Conservation (phyloP, 2,113 vertebrate genomes). For the Psettodes erumei region DNA sequence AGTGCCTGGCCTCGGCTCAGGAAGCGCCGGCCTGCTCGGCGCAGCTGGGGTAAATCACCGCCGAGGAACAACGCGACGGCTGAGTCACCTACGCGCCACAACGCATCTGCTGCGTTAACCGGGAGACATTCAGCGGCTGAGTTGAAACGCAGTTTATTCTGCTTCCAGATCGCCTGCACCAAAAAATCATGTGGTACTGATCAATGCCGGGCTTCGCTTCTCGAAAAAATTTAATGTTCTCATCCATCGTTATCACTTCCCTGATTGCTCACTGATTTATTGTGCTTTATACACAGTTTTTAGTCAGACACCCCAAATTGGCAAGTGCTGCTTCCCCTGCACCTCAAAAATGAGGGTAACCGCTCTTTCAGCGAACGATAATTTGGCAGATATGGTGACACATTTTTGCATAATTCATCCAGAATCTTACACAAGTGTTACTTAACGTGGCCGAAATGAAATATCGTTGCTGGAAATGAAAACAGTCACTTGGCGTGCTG, state of each 20-base stretch:
- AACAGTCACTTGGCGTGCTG: conserved; percentile 34
- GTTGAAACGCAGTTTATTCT: conserved; percentile 45
- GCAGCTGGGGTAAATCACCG: conserved; percentile 75
- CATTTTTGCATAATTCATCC: conserved; percentile 36
- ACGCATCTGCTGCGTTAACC: conserved; percentile 57
- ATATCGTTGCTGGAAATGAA: conserved; percentile 35
- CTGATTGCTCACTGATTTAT: conserved; percentile 26
- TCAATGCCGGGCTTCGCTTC: conserved; percentile 19
- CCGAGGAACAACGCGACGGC: conserved; percentile 46
- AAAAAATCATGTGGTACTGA: conserved; percentile 39
- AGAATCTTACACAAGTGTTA: not conserved
- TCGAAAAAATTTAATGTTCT: conserved; percentile 30
- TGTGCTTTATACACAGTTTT: not conserved
- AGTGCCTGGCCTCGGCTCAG: conserved; percentile 46
- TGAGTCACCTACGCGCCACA: conserved; percentile 67
- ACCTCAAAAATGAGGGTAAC: not conserved
- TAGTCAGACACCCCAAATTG: conserved; percentile 3
- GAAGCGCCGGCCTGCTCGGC: conserved; percentile 58
- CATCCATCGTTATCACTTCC: conserved; percentile 28
- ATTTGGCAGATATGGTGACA: conserved; percentile 3
- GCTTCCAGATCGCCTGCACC: conserved; percentile 21
- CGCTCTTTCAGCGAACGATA: conserved; percentile 9
- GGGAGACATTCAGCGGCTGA: conserved; percentile 55
- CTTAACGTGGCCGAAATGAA: conserved; percentile 6
- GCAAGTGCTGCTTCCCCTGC: not conserved